Evolutionary conservation across 1,140 invertebrate species (phyloP).

Genomic region (Macrosteles quadrilineatus): DNA sequence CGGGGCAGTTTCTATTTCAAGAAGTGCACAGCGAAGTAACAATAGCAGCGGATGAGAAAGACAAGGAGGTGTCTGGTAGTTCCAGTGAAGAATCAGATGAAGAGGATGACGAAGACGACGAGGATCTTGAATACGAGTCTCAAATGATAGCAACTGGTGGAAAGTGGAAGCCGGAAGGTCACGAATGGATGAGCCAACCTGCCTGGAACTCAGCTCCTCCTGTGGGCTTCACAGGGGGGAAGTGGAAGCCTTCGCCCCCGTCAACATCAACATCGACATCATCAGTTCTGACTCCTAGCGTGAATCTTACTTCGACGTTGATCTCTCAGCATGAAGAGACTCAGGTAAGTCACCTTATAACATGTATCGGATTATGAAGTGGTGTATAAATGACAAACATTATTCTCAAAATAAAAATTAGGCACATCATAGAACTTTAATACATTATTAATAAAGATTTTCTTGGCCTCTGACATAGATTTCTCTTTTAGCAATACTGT

Average conservation of each 20-base stretch:
- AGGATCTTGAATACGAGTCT: slow-evolving; percentile 46
- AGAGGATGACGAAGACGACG: slow-evolving; percentile 59
- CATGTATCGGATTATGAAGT: no score
- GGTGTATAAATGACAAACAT: no score
- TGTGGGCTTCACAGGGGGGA: slow-evolving; percentile 57
- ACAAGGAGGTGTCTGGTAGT: slow-evolving; percentile 56
- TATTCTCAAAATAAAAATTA: no score
- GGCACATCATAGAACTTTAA: no score
- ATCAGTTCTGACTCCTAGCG: not conserved
- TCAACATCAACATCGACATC: slow-evolving; percentile 19
- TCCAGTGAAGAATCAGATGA: slow-evolving; percentile 57
- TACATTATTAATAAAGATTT: no score
- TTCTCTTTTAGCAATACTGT: no score
- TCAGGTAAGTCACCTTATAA: not conserved
- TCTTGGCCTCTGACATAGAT: no score
- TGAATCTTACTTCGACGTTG: not conserved
- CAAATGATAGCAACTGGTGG: slow-evolving; percentile 68
- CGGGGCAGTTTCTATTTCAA: not conserved
- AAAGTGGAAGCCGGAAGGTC: slow-evolving; percentile 62
- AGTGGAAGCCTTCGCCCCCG: slow-evolving; percentile 63
- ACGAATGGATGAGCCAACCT: slow-evolving; percentile 24
- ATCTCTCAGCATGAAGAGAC: not conserved
- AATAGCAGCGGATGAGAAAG: slow-evolving; percentile 45
- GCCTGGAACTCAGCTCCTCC: slow-evolving; percentile 47
- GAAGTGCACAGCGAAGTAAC: slow-evolving; percentile 19